Evolutionary conservation across 2,888 invertebrate genomes (phyloP).

Genomic region (Achlya flavicornis): DNA sequence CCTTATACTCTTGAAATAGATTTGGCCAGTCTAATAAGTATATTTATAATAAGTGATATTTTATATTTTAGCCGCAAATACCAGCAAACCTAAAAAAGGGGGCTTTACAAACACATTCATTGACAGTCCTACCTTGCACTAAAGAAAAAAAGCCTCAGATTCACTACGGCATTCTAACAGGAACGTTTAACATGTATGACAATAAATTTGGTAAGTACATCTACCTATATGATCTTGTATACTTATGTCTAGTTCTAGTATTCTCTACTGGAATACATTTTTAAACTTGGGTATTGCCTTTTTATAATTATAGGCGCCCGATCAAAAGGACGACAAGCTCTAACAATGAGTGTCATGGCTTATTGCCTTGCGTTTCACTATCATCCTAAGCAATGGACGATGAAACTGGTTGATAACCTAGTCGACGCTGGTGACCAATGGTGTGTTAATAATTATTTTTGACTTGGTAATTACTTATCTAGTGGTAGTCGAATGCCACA

Average conservation of each 20-base stretch:
- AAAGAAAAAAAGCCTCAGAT: slow-evolving; percentile 63
- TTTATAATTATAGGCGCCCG: slow-evolving; percentile 48
- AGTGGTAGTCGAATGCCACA: no score
- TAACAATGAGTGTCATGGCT: slow-evolving; percentile 84
- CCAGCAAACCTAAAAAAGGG: slow-evolving; percentile 65
- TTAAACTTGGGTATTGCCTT: neutral
- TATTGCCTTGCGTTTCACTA: slow-evolving; percentile 84
- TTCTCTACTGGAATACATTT: neutral
- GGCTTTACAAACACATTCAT: slow-evolving; percentile 68
- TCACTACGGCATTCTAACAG: slow-evolving; percentile 73
- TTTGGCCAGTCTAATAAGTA: no score
- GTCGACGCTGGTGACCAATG: slow-evolving; percentile 81
- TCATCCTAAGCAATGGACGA: slow-evolving; percentile 85
- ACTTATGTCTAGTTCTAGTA: no score
- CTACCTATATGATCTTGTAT: neutral
- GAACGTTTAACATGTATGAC: slow-evolving; percentile 74
- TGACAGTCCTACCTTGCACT: slow-evolving; percentile 70
- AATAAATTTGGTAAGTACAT: slow-evolving; percentile 62
- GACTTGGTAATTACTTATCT: slow-evolving; percentile 2
- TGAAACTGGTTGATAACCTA: slow-evolving; percentile 84
- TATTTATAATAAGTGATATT: neutral
- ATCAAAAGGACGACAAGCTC: slow-evolving; percentile 78
- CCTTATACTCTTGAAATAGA: neutral
- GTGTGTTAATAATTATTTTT: slow-evolving; percentile 42
- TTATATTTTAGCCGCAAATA: slow-evolving; percentile 57